Percentiles rank a stretch among this genome's conserved stretches.
Evolutionary conservation across 2,797 vertebrate genomes (phyloP).

Genomic region (Anabas testudineus): DNA sequence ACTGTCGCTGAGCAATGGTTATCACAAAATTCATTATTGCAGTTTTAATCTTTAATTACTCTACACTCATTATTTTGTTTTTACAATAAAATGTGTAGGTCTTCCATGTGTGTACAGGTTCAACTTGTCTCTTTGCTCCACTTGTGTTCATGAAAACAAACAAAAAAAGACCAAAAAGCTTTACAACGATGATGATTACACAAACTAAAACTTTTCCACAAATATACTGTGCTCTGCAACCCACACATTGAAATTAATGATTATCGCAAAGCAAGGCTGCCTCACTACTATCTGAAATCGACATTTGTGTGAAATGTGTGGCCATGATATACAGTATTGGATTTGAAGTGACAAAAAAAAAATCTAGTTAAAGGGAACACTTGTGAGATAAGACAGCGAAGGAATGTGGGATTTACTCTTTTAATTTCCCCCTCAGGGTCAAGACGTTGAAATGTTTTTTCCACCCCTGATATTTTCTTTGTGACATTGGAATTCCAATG

Average conservation of each 20-base stretch:
- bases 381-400: conserved; percentile 34
- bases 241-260: conserved; percentile 23
- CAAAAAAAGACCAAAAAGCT: not conserved
- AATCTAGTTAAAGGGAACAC: conserved; percentile 36
- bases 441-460: conserved; percentile 22
- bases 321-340: conserved; percentile 32
- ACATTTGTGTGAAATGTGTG: conserved; percentile 32
- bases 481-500: conserved; percentile 13
- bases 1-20: conserved; percentile 35
- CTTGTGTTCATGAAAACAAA: conserved; percentile 6
- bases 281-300: conserved; percentile 23
- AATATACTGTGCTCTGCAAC: conserved; percentile 9
- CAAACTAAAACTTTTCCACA: not conserved
- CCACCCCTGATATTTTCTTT: conserved; percentile 17
- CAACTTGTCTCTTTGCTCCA: conserved; percentile 13
- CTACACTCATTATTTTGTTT: not conserved
- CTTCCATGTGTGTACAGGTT: conserved; percentile 26
- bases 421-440: conserved; percentile 40
- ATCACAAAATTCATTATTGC: conserved; percentile 50
- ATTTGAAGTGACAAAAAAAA: conserved; percentile 41
- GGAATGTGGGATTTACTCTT: conserved; percentile 41
- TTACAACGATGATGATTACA: conserved; percentile 9
- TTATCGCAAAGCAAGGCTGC: conserved; percentile 17
- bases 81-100: conserved; percentile 2
- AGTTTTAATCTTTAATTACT: conserved; percentile 49